A percentile compares a stretch with the other conserved stretches of the same genome.
Evolutionary conservation across 2,113 vertebrate genomes (phyloP).

Genomic region (Eudyptes chrysolophus): DNA sequence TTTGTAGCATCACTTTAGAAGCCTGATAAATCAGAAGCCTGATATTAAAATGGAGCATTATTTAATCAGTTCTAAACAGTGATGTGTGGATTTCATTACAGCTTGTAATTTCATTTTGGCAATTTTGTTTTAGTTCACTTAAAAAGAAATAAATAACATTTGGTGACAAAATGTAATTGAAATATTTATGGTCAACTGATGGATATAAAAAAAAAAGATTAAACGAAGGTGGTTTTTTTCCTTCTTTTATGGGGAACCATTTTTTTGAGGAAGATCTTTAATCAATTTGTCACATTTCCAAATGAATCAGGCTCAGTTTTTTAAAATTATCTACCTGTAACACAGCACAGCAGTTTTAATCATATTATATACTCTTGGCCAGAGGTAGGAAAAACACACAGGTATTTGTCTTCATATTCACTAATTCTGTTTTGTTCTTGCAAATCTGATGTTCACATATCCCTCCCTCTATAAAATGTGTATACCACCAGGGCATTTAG

Average conservation of each 20-base stretch:
- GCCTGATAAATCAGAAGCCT: neutral
- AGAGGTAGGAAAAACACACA: neutral
- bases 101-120: neutral
- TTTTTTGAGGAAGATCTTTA: neutral
- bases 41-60: slow-evolving; percentile 14
- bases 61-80: slow-evolving; percentile 27
- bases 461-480: neutral
- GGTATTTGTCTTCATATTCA: neutral
- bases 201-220: neutral
- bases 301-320: neutral
- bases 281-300: neutral
- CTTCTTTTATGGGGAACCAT: neutral
- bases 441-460: neutral
- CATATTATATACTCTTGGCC: neutral
- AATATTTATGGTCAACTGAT: neutral
- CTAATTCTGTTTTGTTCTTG: neutral
- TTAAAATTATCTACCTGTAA: neutral
- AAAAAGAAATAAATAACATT: neutral
- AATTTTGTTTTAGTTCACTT: neutral
- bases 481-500: neutral
- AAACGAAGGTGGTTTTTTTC: neutral
- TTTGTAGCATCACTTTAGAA: neutral
- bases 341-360: neutral
- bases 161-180: neutral
- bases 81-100: slow-evolving; percentile 31